Evolutionary conservation across 2,797 vertebrate genomes (phyloP), one percentile per base, ranked within the genome.

Genomic region (Alosa sapidissima): DNA sequence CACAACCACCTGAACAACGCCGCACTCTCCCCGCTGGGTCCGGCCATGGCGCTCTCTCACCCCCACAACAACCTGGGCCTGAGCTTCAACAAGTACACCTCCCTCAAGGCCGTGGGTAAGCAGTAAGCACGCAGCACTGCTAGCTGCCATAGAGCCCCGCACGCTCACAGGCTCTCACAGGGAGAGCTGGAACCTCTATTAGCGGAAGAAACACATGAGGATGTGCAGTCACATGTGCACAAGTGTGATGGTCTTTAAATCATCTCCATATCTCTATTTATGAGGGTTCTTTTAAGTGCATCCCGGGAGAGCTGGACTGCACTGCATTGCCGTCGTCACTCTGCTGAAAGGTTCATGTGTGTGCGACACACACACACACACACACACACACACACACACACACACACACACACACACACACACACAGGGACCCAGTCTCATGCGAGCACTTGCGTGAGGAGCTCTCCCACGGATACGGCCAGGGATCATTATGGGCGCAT

Each of bases 61-160:
- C 89, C 94, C 83, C 97, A 97, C 0, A 93, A 95, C 91, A 96
- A 96, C 90, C 93, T 93, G 87, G 93, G 94, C 24, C 94, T 96
- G 0, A 95, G 96, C 85, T 97, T 96, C 85, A 88, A 95, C 91
- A 95, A 97, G 89, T 97, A 96, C 82, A 90, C 96, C 72, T 95
- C 97, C 0, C 95, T 97, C 68, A 97, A 97, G 92, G 95, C 95
- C 5, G 91, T 96, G 72, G 98, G 98, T 98, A 94, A 96, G 97
- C 48, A 52, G 13, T 1, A 14, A 28, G 28, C 41, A 41, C 41
- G 41, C 41, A 41, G 41, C 41, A 41, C 41, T 41, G 41, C 41
- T 41, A 2, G 41, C 41, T 41, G 41, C 41, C 41, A 41, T 41
- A 28, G 28, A 28, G 41, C 41, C 41, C 2, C 48, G 49, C 47